phyloP scores from a whole-genome alignment of 2,113 vertebrate genomes.

The Phoxinus phoxinus region DNA sequence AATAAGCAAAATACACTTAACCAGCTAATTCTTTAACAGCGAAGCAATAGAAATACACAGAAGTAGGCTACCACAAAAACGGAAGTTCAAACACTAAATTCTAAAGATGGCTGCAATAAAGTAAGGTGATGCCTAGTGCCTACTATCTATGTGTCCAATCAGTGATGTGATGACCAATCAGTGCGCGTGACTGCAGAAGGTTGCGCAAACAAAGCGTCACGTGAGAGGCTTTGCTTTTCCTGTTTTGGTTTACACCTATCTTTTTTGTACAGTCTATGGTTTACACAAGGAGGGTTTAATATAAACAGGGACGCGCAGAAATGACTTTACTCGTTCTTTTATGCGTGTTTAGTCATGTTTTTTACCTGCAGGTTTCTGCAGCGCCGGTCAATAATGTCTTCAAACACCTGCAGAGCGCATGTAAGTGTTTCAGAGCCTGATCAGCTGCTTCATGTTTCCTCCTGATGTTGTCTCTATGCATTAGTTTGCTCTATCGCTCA shows the following conservation, averaged over 20 bases:
- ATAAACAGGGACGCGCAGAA: too few relatives aligned
- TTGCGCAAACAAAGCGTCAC: slow-evolving; percentile 19
- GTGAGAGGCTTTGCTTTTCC: slow-evolving; percentile 47
- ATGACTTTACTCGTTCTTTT: slow-evolving; percentile 30
- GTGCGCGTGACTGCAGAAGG: slow-evolving; percentile 2
- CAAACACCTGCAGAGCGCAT: slow-evolving; percentile 54
- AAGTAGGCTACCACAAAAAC: too few relatives aligned
- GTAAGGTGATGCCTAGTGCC: too few relatives aligned
- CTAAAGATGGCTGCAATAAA: too few relatives aligned
- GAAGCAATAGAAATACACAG: too few relatives aligned
- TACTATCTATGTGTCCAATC: too few relatives aligned
- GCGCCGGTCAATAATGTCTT: slow-evolving; percentile 50
- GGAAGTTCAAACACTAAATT: too few relatives aligned
- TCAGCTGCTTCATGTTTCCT: neutral
- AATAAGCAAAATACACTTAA: too few relatives aligned
- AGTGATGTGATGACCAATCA: slow-evolving; percentile 1
- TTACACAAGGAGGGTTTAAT: neutral
- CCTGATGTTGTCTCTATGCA: neutral
- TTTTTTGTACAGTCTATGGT: neutral
- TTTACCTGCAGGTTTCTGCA: slow-evolving; percentile 41
- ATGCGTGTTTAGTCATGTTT: slow-evolving; percentile 30
- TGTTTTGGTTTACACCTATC: slow-evolving; percentile 15
- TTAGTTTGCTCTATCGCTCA: neutral
- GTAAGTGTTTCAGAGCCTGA: slow-evolving; percentile 57
- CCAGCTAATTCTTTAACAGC: too few relatives aligned